Evolutionary conservation across 2,113 vertebrate genomes (phyloP), one percentile per base, ranked within the genome.

Genomic region (Cariama cristata): DNA sequence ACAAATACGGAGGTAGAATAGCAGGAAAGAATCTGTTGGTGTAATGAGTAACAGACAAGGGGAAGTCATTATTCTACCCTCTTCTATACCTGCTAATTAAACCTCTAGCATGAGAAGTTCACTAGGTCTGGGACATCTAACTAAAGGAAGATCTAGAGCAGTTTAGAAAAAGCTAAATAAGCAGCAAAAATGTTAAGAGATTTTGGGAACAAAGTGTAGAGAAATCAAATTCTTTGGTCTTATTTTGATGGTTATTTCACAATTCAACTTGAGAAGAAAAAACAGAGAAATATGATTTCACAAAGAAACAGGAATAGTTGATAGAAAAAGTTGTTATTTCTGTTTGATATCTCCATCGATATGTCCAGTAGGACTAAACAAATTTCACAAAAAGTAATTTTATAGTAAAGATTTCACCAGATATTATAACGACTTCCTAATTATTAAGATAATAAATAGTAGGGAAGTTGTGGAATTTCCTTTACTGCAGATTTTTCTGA

Each of bases 271-370:
- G 42, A 12, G 35, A 42, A 82, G 12, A 55, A 5, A 44, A 45
- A 28, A n/a, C 1, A 68, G 1, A 60, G 1, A 40, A 32, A 44
- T 23, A 45, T 12, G 2, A 35, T 62, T 63, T 76, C 7, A 35
- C 13, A 3, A 21, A 26, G n/a, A 52, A 45, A 71, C 60, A 56
- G 22, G 26, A 35, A 44, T 62, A 45, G 6, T 17, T 23, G 17
- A 11, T 16, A 62, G 9, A 42, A 79, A 79, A 56, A 44, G 2
- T 9, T 69, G 1, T 47, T 67, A 44, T 19, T 38, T 58, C 14
- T 45, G 8, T 58, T 83, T 0, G 0, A 8, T 49, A 58, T 53
- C 15, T 45, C 33, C 28, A 44, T 13, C 1, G 2, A 9, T 55
- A 33, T 7, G 2, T 24, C 32, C 16, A 45, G 22, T 15, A 55